These are phyloP conservation scores for Drosophila subobscura DNA, from an alignment of 1,140 invertebrate species.

Conservation along the genomic window DNA sequence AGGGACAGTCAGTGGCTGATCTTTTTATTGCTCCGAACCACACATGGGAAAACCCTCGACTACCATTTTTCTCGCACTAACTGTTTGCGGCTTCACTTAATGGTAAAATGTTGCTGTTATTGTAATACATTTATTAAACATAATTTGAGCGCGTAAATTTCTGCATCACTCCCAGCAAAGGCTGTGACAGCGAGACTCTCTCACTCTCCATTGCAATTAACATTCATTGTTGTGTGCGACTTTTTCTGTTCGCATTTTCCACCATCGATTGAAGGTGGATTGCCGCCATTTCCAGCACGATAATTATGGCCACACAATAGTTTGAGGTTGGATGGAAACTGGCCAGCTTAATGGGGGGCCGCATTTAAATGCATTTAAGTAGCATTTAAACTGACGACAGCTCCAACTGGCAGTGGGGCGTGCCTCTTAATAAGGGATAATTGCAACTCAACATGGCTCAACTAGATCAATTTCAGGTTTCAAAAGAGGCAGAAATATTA, in stretches of 20 bases:
- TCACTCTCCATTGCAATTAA: constrained; percentile 64
- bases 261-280: constrained; percentile 31
- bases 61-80: constrained; percentile 26
- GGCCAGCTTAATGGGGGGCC: constrained; percentile 50
- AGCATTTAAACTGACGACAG: constrained; percentile 51
- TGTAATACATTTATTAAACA: constrained; percentile 79
- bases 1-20: constrained; percentile 56
- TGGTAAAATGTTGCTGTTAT: constrained; percentile 72
- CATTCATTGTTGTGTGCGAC: constrained; percentile 78
- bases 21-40: constrained; percentile 66
- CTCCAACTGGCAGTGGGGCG: neutral
- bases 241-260: constrained; percentile 47
- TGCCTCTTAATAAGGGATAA: constrained; percentile 18
- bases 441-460: constrained; percentile 18
- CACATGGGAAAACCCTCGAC: constrained; percentile 11
- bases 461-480: constrained; percentile 4
- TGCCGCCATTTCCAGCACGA: constrained; percentile 64
- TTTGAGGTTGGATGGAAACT: neutral
- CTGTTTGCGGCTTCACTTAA: constrained; percentile 57
- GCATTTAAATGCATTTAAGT: constrained; percentile 80
- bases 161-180: constrained; percentile 33
- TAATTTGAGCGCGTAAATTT: constrained; percentile 73
- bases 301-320: constrained; percentile 64
- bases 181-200: constrained; percentile 12
- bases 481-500: too few relatives aligned